Conservation (phyloP, 1,140 invertebrate species). For the Tetragonula clypearis region DNA sequence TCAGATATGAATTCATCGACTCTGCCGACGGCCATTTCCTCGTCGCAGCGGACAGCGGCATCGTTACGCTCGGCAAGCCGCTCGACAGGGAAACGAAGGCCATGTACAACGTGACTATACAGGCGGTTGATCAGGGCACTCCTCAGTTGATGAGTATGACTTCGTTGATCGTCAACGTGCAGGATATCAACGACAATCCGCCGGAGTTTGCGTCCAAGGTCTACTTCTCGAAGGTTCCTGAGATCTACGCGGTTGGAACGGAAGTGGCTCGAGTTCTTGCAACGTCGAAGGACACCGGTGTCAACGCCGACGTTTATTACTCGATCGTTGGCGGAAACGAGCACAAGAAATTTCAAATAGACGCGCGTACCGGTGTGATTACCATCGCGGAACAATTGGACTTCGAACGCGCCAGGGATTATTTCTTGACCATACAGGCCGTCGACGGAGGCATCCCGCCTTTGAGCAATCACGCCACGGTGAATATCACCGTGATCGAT, state of each 20-base stretch:
- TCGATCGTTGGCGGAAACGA: constrained; percentile 94
- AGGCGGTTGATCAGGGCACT: constrained; percentile 89
- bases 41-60: constrained; percentile 90
- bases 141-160: constrained; percentile 85
- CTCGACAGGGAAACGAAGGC: constrained; percentile 93
- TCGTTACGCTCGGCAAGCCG: constrained; percentile 90
- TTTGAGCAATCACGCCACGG: constrained; percentile 91
- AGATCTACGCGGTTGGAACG: constrained; percentile 88
- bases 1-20: constrained; percentile 91
- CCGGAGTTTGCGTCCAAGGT: constrained; percentile 93
- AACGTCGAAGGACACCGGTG: constrained; percentile 94
- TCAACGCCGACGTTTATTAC: constrained; percentile 96
- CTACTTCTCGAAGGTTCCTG: constrained; percentile 89
- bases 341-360: constrained; percentile 91
- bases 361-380: constrained; percentile 88
- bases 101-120: constrained; percentile 92
- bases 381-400: constrained; percentile 90
- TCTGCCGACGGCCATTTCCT: constrained; percentile 87
- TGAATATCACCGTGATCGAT: constrained; percentile 93
- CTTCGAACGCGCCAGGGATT: constrained; percentile 92
- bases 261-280: constrained; percentile 92
- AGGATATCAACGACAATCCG: constrained; percentile 96
- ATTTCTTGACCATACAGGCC: constrained; percentile 94
- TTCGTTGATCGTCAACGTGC: constrained; percentile 84
- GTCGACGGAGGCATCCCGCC: constrained; percentile 93